phyloP scores from a whole-genome alignment of 1,140 invertebrate genomes.

The Ostrea edulis region DNA sequence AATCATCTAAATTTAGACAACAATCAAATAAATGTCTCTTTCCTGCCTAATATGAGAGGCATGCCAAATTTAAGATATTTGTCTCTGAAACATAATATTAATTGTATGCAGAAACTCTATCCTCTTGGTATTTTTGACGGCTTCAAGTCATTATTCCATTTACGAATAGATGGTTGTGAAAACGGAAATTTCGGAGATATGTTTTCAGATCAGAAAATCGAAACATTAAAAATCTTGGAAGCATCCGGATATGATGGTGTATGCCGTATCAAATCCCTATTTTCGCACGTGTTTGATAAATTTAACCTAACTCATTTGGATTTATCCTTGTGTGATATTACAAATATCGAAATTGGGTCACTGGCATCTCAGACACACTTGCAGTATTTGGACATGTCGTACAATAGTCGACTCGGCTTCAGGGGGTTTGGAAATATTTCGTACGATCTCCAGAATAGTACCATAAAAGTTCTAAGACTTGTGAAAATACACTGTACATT shows the following conservation, averaged over 20 bases:
- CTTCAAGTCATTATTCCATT: background rate
- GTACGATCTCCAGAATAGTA: conserved; percentile 37
- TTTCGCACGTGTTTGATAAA: background rate
- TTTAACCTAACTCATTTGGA: conserved; percentile 34
- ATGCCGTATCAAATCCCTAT: background rate
- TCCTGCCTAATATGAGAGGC: background rate
- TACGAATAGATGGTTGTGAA: conserved; percentile 10
- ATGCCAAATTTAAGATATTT: background rate
- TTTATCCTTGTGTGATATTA: conserved; percentile 45
- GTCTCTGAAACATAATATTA: background rate
- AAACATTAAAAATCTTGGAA: conserved; percentile 26
- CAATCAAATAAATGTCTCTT: background rate
- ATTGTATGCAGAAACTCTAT: background rate
- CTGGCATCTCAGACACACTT: background rate
- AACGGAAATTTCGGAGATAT: background rate
- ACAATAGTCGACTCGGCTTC: conserved; percentile 43
- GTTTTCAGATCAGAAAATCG: background rate
- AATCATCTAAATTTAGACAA: background rate
- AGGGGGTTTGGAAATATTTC: conserved; percentile 33
- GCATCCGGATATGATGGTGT: background rate
- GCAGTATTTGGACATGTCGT: conserved; percentile 40
- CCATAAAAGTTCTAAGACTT: conserved; percentile 42
- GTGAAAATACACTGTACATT: conserved; percentile 51
- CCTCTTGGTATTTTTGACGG: background rate
- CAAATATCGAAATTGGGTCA: conserved; percentile 21